A percentile compares a stretch with the other conserved stretches of the same genome.
phyloP scores from a whole-genome alignment of 2,888 invertebrate genomes.

The Biston stratarius region DNA sequence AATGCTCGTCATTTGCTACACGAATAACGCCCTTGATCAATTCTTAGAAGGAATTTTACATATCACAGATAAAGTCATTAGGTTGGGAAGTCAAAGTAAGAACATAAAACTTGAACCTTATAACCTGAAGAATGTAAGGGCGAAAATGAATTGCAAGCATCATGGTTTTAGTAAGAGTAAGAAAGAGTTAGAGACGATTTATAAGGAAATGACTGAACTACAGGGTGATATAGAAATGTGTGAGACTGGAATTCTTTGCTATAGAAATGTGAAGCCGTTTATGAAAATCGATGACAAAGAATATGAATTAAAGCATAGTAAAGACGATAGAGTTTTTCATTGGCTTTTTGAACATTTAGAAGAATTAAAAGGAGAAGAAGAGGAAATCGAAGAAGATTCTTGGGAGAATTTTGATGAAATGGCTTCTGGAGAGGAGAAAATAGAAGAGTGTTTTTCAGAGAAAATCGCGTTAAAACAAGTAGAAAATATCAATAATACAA shows the following conservation, averaged over 20 bases:
- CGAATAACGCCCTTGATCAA: slow-evolving; percentile 95
- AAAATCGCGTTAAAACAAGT: slow-evolving; percentile 69
- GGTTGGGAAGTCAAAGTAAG: slow-evolving; percentile 90
- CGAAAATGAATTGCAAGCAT: slow-evolving; percentile 70
- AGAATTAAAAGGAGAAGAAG: slow-evolving; percentile 24
- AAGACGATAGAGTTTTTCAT: slow-evolving; percentile 67
- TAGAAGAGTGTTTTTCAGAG: slow-evolving; percentile 75
- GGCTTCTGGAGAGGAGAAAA: slow-evolving; percentile 52
- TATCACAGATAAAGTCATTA: slow-evolving; percentile 87
- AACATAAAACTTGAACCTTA: slow-evolving; percentile 83
- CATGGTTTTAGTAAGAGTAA: slow-evolving; percentile 67
- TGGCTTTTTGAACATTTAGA: slow-evolving; percentile 72
- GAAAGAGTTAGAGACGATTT: slow-evolving; percentile 69
- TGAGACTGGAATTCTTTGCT: slow-evolving; percentile 69
- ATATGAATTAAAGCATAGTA: slow-evolving; percentile 58
- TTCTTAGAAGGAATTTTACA: slow-evolving; percentile 90
- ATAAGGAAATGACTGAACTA: slow-evolving; percentile 68
- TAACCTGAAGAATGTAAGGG: slow-evolving; percentile 75
- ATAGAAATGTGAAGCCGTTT: slow-evolving; percentile 62
- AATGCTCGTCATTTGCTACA: slow-evolving; percentile 92
- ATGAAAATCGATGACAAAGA: slow-evolving; percentile 57
- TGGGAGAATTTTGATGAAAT: slow-evolving; percentile 62
- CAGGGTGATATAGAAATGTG: slow-evolving; percentile 76
- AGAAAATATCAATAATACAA: slow-evolving; percentile 68
- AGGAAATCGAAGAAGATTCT: slow-evolving; percentile 42